These are phyloP conservation scores for Drosophila testacea DNA, from an alignment of 2,888 invertebrate genomes.

Conservation along the genomic window DNA sequence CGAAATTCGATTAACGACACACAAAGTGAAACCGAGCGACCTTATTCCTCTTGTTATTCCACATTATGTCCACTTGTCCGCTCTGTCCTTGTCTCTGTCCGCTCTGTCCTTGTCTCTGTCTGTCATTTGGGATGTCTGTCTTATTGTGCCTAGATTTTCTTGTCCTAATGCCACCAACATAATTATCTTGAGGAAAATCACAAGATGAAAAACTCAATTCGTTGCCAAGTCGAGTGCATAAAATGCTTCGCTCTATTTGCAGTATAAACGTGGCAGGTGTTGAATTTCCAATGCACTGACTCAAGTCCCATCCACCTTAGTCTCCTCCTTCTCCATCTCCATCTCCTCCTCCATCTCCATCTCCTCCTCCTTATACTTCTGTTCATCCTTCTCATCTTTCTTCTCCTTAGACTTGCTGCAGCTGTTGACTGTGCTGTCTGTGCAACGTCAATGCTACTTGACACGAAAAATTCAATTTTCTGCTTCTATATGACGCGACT, in stretches of 20 bases:
- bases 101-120: neutral
- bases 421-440: slow-evolving; percentile 24
- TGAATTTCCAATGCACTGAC: slow-evolving; percentile 42
- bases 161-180: slow-evolving; percentile 2
- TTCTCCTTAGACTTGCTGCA: slow-evolving; percentile 7
- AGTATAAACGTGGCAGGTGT: slow-evolving; percentile 49
- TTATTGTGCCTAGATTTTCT: slow-evolving; percentile 6
- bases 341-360: too few relatives aligned
- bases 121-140: neutral
- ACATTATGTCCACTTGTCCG: neutral
- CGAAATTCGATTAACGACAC: slow-evolving; percentile 24
- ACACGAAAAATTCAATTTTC: slow-evolving; percentile 77
- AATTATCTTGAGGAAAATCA: slow-evolving; percentile 20
- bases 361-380: neutral
- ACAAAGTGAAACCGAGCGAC: slow-evolving; percentile 13
- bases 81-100: neutral
- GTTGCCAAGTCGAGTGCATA: slow-evolving; percentile 53
- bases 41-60: slow-evolving; percentile 6
- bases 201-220: slow-evolving; percentile 11
- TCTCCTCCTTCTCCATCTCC: too few relatives aligned
- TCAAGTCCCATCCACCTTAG: neutral
- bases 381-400: neutral
- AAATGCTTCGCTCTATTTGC: slow-evolving; percentile 56
- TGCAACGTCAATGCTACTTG: slow-evolving; percentile 69
- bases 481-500: slow-evolving; percentile 51